phyloP scores from a whole-genome alignment of 2,888 invertebrate genomes.

The Mythimna impura region DNA sequence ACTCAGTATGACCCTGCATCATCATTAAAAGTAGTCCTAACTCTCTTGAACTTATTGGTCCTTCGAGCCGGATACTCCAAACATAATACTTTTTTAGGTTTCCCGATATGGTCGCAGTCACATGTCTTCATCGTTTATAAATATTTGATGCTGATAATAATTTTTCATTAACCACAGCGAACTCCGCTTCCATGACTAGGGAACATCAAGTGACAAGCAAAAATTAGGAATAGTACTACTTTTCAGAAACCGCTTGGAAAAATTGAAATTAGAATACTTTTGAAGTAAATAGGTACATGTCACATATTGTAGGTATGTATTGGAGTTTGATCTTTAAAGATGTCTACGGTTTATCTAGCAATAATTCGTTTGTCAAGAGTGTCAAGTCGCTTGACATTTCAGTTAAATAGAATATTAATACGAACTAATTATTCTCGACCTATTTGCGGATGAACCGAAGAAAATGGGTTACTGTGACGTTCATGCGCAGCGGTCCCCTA shows the following conservation, averaged over 20 bases:
- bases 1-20: background rate
- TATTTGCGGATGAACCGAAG: slow-evolving; percentile 28
- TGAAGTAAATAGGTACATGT: too few relatives aligned
- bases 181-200: background rate
- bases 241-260: background rate
- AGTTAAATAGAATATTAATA: slow-evolving; percentile 9
- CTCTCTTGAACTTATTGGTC: background rate
- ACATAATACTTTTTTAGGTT: background rate
- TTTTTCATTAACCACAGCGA: too few relatives aligned
- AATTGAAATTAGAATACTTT: background rate
- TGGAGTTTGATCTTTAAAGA: background rate
- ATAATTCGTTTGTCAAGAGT: slow-evolving; percentile 7
- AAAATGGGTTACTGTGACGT: slow-evolving; percentile 51
- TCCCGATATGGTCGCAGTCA: background rate
- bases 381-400: slow-evolving; percentile 14
- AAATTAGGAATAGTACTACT: background rate
- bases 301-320: too few relatives aligned
- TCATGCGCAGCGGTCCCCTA: slow-evolving; percentile 24
- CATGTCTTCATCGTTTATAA: background rate
- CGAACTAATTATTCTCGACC: slow-evolving; percentile 34
- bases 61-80: background rate
- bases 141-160: background rate
- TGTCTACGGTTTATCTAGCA: background rate
- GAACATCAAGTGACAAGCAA: background rate
- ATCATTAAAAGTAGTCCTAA: background rate